Percentiles rank a stretch among this genome's conserved stretches.
These are phyloP conservation scores for Mormoops blainvillei DNA, from an alignment of 2,113 vertebrate species.

Conservation along the genomic window DNA sequence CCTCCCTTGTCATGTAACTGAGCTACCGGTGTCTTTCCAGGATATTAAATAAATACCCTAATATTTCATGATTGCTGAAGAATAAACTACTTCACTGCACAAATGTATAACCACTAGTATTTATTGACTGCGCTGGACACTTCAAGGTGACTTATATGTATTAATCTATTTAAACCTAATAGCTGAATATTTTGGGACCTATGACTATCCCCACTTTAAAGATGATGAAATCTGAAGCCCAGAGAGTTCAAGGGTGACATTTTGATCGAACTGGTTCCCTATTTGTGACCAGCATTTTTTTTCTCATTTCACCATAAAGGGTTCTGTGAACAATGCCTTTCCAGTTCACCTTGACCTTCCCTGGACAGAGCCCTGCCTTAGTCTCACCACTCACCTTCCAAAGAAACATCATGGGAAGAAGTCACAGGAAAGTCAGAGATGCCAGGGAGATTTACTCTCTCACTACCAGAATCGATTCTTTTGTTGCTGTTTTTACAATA, in stretches of 20 bases:
- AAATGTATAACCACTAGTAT: background rate
- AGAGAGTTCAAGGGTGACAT: background rate
- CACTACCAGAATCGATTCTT: background rate
- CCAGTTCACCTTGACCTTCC: background rate
- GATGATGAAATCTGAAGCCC: background rate
- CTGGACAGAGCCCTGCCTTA: background rate
- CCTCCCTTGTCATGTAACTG: background rate
- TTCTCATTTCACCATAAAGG: background rate
- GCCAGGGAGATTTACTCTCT: background rate
- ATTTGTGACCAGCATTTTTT: constrained; percentile 4
- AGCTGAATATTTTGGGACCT: background rate
- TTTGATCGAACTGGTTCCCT: background rate
- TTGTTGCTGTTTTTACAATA: background rate
- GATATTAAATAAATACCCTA: background rate
- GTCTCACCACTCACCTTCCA: background rate
- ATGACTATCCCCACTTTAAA: background rate
- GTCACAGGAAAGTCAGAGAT: background rate
- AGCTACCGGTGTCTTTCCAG: background rate
- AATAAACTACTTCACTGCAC: constrained; percentile 19
- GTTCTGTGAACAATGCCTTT: background rate
- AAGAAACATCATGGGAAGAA: background rate
- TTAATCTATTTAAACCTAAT: constrained; percentile 26
- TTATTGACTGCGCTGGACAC: background rate
- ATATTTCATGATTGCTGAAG: background rate
- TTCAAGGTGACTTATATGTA: background rate